Evolutionary conservation across 2,113 vertebrate genomes (phyloP).

Genomic region (Oxyura jamaicensis): DNA sequence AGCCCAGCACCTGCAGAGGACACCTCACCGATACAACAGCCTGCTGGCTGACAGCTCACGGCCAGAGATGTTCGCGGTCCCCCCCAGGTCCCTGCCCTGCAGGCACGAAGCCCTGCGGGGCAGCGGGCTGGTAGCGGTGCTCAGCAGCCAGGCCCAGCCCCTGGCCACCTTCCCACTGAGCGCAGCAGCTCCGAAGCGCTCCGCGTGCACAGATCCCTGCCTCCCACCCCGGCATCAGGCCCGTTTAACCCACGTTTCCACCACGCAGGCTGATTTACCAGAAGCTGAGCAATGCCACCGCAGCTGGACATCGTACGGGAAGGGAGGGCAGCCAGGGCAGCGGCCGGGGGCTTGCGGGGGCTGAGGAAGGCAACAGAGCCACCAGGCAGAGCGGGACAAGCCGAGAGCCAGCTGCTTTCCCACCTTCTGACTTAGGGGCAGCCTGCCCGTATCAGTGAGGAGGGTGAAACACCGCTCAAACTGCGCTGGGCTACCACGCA

Average conservation of each 20-base stretch:
- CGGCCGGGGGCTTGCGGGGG: not conserved
- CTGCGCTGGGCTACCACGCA: not conserved
- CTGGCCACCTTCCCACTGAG: not conserved
- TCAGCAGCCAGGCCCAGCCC: not conserved
- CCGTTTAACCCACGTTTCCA: not conserved
- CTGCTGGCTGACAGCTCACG: not conserved
- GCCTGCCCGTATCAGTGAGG: accelerated
- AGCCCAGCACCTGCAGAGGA: not conserved
- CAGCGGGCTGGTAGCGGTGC: not conserved
- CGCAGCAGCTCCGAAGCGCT: not conserved
- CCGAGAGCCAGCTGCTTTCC: not conserved
- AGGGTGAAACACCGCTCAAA: not conserved
- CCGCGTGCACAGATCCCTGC: not conserved
- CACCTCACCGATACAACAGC: too few relatives aligned
- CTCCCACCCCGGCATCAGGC: not conserved
- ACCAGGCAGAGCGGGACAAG: not conserved
- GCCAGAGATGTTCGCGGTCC: not conserved
- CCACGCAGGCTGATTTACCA: accelerated
- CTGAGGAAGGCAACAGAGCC: not conserved
- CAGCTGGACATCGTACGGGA: not conserved
- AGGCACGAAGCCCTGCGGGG: not conserved
- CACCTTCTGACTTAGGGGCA: not conserved
- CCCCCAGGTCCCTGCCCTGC: not conserved
- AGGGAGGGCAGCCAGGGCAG: not conserved
- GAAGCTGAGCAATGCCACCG: not conserved